phyloP scores from a whole-genome alignment of 2,113 vertebrate species.

The Callithrix jacchus region DNA sequence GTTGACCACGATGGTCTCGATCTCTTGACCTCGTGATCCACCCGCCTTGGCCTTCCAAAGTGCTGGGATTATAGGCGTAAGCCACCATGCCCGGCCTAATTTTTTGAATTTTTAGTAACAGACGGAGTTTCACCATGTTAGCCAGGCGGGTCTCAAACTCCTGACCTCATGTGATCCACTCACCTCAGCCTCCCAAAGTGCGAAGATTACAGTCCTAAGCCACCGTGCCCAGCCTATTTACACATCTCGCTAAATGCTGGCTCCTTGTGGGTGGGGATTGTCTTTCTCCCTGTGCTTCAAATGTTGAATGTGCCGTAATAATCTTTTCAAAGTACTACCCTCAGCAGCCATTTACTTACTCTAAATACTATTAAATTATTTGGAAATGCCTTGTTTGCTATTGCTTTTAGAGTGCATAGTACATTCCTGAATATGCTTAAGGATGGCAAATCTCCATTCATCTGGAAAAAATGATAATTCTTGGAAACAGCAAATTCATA shows the following conservation, averaged over 20 bases:
- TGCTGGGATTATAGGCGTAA: no score
- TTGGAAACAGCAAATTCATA: background rate
- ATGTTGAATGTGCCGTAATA: background rate
- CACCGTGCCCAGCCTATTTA: background rate
- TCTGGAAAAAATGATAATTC: background rate
- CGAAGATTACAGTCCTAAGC: no score
- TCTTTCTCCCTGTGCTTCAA: background rate
- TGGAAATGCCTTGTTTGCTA: background rate
- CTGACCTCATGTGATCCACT: no score
- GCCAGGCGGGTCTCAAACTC: no score
- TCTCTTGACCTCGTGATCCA: no score
- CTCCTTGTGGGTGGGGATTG: background rate
- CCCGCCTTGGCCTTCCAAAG: no score
- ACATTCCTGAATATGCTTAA: background rate
- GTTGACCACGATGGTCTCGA: no score
- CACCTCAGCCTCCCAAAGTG: no score
- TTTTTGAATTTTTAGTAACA: no score
- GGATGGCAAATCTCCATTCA: constrained; percentile 11
- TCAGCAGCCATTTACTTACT: background rate
- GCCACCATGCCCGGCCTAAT: no score
- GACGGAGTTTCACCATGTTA: no score
- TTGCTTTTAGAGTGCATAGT: background rate
- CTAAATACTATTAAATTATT: background rate
- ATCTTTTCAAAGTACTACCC: constrained; percentile 20
- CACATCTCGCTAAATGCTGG: background rate